Conservation (phyloP, 2,797 vertebrate genomes). For the Rhinoraja longicauda region DNA sequence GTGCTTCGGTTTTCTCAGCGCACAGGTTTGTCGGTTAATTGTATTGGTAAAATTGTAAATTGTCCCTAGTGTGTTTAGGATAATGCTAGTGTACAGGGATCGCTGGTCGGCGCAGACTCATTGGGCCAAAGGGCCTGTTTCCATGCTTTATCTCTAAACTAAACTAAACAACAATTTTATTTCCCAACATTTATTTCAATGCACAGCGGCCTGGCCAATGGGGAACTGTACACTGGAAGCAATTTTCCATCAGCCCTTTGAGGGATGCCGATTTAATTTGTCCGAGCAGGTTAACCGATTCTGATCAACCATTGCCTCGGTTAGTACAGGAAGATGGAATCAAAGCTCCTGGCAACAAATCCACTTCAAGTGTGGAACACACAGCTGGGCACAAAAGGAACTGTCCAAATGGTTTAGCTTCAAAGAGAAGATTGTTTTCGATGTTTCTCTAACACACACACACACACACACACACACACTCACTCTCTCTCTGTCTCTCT, state of each 20-base stretch:
- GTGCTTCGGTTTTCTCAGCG: no score
- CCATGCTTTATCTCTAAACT: no score
- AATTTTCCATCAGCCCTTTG: background rate
- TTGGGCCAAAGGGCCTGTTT: no score
- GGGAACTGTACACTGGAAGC: no score
- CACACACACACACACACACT: no score
- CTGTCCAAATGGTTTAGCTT: background rate
- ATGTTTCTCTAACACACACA: background rate
- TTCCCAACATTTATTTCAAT: background rate
- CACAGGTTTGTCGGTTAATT: no score
- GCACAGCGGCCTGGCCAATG: background rate
- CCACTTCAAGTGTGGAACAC: background rate
- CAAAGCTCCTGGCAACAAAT: background rate
- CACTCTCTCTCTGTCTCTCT: no score
- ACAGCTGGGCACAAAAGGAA: background rate
- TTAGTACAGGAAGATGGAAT: no score
- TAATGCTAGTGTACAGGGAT: no score
- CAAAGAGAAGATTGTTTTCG: background rate
- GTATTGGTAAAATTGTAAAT: no score
- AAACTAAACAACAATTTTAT: background rate
- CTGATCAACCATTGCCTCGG: background rate
- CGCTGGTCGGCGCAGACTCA: no score
- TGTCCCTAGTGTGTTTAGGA: no score
- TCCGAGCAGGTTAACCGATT: background rate
- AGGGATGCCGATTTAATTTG: background rate